phyloP scores from a whole-genome alignment of 2,113 vertebrate species.

The Aythya baeri region DNA sequence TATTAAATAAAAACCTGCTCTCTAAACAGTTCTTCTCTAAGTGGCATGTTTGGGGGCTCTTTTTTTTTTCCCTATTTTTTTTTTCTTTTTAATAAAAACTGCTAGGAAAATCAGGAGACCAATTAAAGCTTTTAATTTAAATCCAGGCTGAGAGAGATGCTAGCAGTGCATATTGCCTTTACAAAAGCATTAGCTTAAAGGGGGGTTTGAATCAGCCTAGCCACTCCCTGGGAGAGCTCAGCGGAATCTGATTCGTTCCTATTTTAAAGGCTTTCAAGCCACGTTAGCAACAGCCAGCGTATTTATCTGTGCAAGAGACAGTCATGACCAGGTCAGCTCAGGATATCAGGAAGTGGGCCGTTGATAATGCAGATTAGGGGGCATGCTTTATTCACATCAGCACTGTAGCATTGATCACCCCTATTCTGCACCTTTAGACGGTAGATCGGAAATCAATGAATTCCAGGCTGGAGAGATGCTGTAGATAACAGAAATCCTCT shows the following conservation, averaged over 20 bases:
- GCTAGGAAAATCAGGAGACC: slow-evolving; percentile 36
- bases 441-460: slow-evolving; percentile 62
- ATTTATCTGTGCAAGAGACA: slow-evolving; percentile 39
- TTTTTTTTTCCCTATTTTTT: neutral
- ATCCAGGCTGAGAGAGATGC: slow-evolving; percentile 7
- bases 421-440: slow-evolving; percentile 44
- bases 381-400: slow-evolving; percentile 29
- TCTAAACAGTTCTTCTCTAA: slow-evolving; percentile 67
- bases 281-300: neutral
- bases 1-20: slow-evolving; percentile 81
- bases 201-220: neutral
- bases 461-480: slow-evolving; percentile 36
- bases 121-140: slow-evolving; percentile 71
- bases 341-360: slow-evolving; percentile 44
- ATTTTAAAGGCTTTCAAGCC: slow-evolving; percentile 28
- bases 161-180: neutral
- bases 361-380: slow-evolving; percentile 62
- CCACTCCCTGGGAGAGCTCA: neutral
- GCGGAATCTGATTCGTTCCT: neutral
- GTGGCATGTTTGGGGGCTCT: neutral
- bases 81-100: too few species aligned
- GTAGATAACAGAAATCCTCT: slow-evolving; percentile 69
- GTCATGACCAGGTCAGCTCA: slow-evolving; percentile 61
- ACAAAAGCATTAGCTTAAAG: neutral
- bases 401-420: slow-evolving; percentile 55